Percentiles rank a stretch among this genome's conserved stretches.
These are phyloP conservation scores for Peromyscus maniculatus DNA, from an alignment of 2,113 vertebrate genomes.

Conservation along the genomic window DNA sequence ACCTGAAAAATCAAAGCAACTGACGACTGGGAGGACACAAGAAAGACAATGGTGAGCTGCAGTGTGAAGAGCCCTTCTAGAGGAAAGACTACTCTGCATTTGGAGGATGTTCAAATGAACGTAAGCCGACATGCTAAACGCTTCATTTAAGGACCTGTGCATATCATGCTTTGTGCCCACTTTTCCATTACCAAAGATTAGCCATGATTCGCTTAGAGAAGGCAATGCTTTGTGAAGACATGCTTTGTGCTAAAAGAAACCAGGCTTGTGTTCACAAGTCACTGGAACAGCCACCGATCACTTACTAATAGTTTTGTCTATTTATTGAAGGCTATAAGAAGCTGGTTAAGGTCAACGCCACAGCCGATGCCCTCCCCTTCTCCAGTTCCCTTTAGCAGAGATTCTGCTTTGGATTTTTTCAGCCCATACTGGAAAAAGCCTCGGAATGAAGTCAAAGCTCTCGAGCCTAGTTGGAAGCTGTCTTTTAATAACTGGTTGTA, in stretches of 20 bases:
- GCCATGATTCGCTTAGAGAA: neutral
- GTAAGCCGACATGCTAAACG: neutral
- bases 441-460: neutral
- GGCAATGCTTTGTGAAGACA: neutral
- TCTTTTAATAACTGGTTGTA: neutral
- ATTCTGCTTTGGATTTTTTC: neutral
- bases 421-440: neutral
- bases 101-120: neutral
- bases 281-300: neutral
- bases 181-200: constrained; percentile 15
- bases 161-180: neutral
- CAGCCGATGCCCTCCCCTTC: neutral
- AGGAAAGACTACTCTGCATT: neutral
- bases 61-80: neutral
- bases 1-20: neutral
- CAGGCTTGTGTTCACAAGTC: neutral
- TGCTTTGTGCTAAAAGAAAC: neutral
- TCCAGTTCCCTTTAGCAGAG: neutral
- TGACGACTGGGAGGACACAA: neutral
- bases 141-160: neutral
- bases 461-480: neutral
- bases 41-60: neutral
- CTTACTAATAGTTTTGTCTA: neutral
- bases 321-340: neutral
- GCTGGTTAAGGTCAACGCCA: neutral